phyloP scores from a whole-genome alignment of 2,113 vertebrate genomes.

The Pimephales promelas region DNA sequence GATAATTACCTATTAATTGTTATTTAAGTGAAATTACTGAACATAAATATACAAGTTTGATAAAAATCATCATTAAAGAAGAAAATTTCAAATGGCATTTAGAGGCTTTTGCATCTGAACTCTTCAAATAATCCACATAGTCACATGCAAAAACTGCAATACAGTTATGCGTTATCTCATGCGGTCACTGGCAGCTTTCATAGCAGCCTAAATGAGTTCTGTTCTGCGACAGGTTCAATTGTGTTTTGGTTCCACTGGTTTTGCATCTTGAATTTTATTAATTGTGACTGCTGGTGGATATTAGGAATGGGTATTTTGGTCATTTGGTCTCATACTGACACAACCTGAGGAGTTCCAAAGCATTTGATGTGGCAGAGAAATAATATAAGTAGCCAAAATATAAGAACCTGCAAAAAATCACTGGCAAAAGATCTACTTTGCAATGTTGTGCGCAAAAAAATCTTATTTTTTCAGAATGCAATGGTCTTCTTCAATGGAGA shows the following conservation, averaged over 20 bases:
- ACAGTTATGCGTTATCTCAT: background rate
- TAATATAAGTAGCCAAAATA: too few relatives aligned
- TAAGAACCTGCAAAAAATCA: background rate
- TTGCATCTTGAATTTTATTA: slow-evolving; percentile 7
- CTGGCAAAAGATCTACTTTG: background rate
- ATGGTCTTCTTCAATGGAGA: too few relatives aligned
- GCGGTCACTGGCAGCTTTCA: background rate
- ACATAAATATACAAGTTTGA: too few relatives aligned
- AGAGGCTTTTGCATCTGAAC: too few relatives aligned
- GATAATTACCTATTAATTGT: too few relatives aligned
- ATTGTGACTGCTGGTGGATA: background rate
- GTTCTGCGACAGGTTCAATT: background rate
- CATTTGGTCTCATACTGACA: background rate
- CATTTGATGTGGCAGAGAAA: background rate
- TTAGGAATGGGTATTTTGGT: background rate
- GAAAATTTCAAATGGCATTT: too few relatives aligned
- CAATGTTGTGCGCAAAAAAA: background rate
- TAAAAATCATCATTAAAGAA: too few relatives aligned
- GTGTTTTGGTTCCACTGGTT: background rate
- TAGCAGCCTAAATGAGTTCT: background rate
- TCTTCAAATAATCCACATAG: slow-evolving; percentile 7
- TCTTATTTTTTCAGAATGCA: too few relatives aligned
- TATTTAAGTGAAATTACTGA: too few relatives aligned
- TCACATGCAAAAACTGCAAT: background rate
- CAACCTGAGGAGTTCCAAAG: background rate